Base-by-base conservation (phyloP, 2,888 invertebrate species). In the Dichetophora obliterata region DNA sequence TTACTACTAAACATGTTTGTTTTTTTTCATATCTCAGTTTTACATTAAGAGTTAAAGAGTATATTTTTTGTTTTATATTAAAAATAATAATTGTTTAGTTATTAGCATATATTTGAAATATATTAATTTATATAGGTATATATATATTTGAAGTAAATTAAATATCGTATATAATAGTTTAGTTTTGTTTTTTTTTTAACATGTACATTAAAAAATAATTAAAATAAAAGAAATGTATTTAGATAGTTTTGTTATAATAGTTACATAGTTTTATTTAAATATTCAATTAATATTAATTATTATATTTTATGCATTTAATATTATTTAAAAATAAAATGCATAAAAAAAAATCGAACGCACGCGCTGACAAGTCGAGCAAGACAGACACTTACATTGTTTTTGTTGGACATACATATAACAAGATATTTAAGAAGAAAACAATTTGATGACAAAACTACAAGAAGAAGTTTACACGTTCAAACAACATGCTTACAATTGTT, bases 311-410 rank as follows among this genome's bases (percentile, higher is more conserved):
- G 27, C 37, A 22, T 59, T 73, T 63, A 43, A 73, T 73, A 50
- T 48, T 63, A 73, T 65, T 74, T 66, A 54, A 74, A 74, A 74
- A 74, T 74, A 74, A 74, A 74, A 61, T 65, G 66, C 52, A 27
- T 43, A 74, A 6, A 34, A 65, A 31, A 74, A 31, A 31, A 31
- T 66, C 34, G 48, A 1, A 43, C 37, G 43, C 70, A 24, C 43
- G 37, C 48, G 50, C 61, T 43, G 14, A 63, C 61, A 54, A 34
- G 54, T 50, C 37, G 22, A 37, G 59, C 57, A 37, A 31, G 52
- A 34, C 69, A 19, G 11, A 37, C 19, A 70, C 1, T 22, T 8
- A 31, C 69, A 31, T n/a, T 54, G 3, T 11, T 34, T 16, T 8
- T n/a, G 16, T 5, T 27, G 9, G n/a, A 61, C 22, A 59, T 3